Conservation (phyloP, 2,888 invertebrate genomes). For the Meandrusa payeni region DNA sequence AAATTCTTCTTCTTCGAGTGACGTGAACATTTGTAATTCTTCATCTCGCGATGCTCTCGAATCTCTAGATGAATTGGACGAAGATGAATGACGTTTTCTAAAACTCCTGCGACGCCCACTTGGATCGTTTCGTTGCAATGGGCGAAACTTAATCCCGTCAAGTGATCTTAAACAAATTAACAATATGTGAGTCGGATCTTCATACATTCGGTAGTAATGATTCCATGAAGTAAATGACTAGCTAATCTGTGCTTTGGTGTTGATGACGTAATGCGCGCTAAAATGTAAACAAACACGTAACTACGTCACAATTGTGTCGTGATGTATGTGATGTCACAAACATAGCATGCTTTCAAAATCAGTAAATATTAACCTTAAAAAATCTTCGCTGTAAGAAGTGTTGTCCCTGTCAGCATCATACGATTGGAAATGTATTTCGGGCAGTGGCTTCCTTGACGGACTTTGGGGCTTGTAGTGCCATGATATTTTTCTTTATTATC, state of each 20-base stretch:
- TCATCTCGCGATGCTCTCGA: slow-evolving; percentile 83
- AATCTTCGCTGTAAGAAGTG: slow-evolving; percentile 64
- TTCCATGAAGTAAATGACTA: slow-evolving; percentile 33
- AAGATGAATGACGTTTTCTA: slow-evolving; percentile 82
- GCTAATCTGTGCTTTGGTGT: slow-evolving; percentile 43
- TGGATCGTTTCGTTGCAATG: slow-evolving; percentile 82
- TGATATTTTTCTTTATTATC: slow-evolving; percentile 59
- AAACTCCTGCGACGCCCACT: slow-evolving; percentile 82
- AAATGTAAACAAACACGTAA: slow-evolving; percentile 37
- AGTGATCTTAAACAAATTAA: slow-evolving; percentile 81
- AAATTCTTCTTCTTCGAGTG: slow-evolving; percentile 83
- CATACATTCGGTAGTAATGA: slow-evolving; percentile 56
- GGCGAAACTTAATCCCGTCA: slow-evolving; percentile 83
- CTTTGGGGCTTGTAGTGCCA: slow-evolving; percentile 72
- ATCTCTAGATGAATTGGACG: slow-evolving; percentile 81
- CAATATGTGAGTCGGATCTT: slow-evolving; percentile 64
- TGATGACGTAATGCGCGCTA: slow-evolving; percentile 34
- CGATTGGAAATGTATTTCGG: slow-evolving; percentile 78
- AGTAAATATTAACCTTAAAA: slow-evolving; percentile 75
- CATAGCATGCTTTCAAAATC: slow-evolving; percentile 42
- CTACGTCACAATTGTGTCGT: slow-evolving; percentile 52
- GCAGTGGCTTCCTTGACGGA: slow-evolving; percentile 53
- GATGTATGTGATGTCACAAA: slow-evolving; percentile 46
- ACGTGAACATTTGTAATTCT: slow-evolving; percentile 83
- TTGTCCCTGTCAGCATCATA: slow-evolving; percentile 70